Conservation (phyloP, 2,113 vertebrate genomes). For the Seriola quinqueradiata region DNA sequence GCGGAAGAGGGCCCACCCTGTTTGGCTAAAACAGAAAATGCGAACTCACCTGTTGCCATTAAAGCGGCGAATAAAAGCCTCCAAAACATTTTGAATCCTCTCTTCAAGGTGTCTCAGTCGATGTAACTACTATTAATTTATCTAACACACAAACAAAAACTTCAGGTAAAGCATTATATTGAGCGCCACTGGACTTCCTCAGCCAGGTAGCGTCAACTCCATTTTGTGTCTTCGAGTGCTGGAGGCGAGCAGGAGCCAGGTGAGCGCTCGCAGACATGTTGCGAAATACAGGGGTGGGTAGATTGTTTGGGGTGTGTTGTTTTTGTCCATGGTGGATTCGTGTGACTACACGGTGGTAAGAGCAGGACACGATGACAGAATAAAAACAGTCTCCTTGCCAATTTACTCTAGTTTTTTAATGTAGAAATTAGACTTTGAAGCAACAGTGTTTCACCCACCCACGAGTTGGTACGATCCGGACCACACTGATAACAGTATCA, state of each 20-base stretch:
- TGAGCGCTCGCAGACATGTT: conserved; percentile 27
- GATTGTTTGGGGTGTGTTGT: not conserved
- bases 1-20: conserved; percentile 70
- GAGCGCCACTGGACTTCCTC: not conserved
- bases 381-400: fast-evolving
- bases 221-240: conserved; percentile 59
- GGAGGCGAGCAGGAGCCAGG: conserved; percentile 53
- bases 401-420: not conserved
- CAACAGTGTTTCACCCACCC: not conserved
- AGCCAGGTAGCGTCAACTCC: conserved; percentile 63
- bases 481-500: not conserved
- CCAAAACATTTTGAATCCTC: conserved; percentile 69
- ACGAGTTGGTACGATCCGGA: conserved; percentile 68
- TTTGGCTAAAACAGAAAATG: conserved; percentile 5
- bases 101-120: not conserved
- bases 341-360: fast-evolving
- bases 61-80: conserved; percentile 62
- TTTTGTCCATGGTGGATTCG: not conserved
- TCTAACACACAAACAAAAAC: not conserved
- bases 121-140: not conserved
- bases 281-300: conserved; percentile 19
- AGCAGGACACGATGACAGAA: fast-evolving
- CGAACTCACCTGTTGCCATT: conserved; percentile 78
- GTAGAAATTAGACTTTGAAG: not conserved
- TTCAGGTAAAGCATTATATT: not conserved